Conservation (phyloP, 2,113 vertebrate species). For the Natator depressus region DNA sequence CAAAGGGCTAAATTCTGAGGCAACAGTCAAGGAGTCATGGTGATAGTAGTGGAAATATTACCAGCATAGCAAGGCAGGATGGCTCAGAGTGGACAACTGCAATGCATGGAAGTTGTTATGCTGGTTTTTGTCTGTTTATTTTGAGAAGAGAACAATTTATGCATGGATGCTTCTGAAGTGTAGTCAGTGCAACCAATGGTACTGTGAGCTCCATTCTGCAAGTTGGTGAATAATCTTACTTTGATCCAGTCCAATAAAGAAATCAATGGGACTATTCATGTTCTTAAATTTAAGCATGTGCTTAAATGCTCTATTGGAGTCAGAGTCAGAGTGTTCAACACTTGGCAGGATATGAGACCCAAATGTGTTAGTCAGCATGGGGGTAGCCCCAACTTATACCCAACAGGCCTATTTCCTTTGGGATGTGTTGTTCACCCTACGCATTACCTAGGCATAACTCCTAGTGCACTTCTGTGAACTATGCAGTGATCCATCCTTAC, state of each 20-base stretch:
- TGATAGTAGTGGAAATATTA: neutral
- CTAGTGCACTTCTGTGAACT: neutral
- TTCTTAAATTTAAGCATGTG: neutral
- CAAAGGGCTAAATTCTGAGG: neutral
- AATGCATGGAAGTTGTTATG: neutral
- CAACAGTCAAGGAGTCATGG: neutral
- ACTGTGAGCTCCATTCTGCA: fast-evolving
- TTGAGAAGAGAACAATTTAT: neutral
- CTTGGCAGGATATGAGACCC: neutral
- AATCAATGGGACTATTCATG: neutral
- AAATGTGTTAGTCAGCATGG: neutral
- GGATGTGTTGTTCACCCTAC: neutral
- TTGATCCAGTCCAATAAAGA: neutral
- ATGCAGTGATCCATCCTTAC: neutral
- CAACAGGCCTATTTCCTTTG: neutral
- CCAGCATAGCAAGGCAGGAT: neutral
- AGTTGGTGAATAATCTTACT: neutral
- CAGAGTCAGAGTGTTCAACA: neutral
- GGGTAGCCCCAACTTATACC: neutral
- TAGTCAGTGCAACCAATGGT: neutral
- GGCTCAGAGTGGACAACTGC: neutral
- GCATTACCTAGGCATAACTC: neutral
- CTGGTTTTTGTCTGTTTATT: neutral
- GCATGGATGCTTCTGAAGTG: neutral
- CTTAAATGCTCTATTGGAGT: neutral